These are phyloP conservation scores for Erebia aethiops DNA, from an alignment of 2,888 invertebrate species.

Conservation along the genomic window DNA sequence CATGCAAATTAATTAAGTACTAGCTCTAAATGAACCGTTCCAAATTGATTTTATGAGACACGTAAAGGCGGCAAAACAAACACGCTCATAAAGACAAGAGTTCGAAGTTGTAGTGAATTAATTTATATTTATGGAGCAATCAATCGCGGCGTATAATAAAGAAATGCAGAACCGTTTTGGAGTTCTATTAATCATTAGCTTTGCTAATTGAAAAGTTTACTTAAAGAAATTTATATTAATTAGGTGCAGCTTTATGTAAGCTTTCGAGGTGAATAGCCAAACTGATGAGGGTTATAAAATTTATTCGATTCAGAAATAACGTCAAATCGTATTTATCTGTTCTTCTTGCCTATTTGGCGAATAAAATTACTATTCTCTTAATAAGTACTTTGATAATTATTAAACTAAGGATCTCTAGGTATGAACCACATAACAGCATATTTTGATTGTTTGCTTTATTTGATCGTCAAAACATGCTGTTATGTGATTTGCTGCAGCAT, in stretches of 20 bases:
- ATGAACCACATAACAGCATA: too few species aligned
- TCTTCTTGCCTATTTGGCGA: too few species aligned
- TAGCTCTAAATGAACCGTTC: conserved; percentile 30
- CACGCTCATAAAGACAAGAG: conserved; percentile 26
- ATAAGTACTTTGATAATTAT: too few species aligned
- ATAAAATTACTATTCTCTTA: too few species aligned
- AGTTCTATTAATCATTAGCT: conserved; percentile 12
- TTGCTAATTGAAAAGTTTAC: conserved; percentile 22
- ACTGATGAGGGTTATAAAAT: not conserved
- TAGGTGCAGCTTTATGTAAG: not conserved
- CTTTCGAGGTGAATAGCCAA: not conserved
- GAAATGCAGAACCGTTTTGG: not conserved
- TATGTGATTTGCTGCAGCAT: too few species aligned
- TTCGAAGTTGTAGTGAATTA: conserved; percentile 25
- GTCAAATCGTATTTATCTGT: too few species aligned
- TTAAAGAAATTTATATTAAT: conserved; percentile 5
- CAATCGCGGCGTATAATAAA: conserved; percentile 10
- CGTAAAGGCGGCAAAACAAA: conserved; percentile 38
- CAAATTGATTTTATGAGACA: conserved; percentile 41
- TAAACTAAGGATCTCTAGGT: too few species aligned
- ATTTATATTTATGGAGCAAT: conserved; percentile 25
- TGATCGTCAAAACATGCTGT: too few species aligned
- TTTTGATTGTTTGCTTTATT: too few species aligned
- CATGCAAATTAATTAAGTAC: conserved; percentile 33
- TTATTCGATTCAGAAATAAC: not conserved